Conservation (phyloP, 2,888 invertebrate genomes). For the Bellardia pandia region DNA sequence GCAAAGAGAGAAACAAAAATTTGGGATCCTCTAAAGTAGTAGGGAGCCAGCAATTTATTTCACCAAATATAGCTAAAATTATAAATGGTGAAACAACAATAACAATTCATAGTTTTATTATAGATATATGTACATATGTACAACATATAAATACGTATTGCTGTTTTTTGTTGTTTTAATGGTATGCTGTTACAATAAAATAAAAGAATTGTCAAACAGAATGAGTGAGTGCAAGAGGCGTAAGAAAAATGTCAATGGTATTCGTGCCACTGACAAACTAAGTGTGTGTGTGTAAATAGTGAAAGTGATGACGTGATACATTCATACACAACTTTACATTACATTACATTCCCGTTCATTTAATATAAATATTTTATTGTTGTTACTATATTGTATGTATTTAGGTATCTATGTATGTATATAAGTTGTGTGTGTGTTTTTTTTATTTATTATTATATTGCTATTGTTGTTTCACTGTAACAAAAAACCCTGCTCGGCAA, state of each 20-base stretch:
- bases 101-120: constrained; percentile 26
- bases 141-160: background rate
- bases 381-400: constrained; percentile 33
- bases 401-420: background rate
- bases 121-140: too few species aligned
- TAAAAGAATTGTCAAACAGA: constrained; percentile 4
- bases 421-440: background rate
- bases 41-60: background rate
- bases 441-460: constrained; percentile 17
- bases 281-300: constrained; percentile 25
- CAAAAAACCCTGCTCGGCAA: constrained; percentile 51
- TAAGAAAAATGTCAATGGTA: constrained; percentile 23
- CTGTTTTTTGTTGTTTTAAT: background rate
- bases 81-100: constrained; percentile 27
- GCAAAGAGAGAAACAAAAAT: background rate
- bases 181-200: background rate
- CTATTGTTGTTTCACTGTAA: background rate
- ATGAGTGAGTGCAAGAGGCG: background rate
- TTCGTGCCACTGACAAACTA: constrained; percentile 50
- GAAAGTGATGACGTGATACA: constrained; percentile 68
- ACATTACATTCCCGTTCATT: constrained; percentile 23
- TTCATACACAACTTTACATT: constrained; percentile 25
- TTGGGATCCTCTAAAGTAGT: background rate
- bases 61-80: constrained; percentile 18
- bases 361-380: constrained; percentile 20